Evolutionary conservation across 2,888 invertebrate genomes (phyloP).

Genomic region (Drosophila macrospina): DNA sequence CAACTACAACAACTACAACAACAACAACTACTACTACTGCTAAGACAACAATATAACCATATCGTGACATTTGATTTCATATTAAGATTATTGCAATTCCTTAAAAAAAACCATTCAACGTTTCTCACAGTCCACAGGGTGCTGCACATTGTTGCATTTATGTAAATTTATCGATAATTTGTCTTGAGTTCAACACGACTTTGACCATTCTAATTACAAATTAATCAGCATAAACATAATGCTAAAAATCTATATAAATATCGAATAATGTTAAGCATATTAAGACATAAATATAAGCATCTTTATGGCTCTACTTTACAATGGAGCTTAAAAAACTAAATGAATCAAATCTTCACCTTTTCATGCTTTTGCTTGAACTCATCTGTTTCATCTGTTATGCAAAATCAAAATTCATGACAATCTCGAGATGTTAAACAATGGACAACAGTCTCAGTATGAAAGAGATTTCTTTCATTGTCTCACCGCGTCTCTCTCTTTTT

Average conservation of each 20-base stretch:
- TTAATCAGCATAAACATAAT: slow-evolving; percentile 1
- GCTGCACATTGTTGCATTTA: slow-evolving; percentile 21
- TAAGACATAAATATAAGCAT: too few species aligned
- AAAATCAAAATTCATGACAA: slow-evolving; percentile 42
- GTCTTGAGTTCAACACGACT: slow-evolving; percentile 34
- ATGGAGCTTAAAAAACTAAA: not conserved
- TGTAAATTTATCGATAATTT: slow-evolving; percentile 62
- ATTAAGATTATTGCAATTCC: slow-evolving; percentile 60
- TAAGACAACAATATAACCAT: slow-evolving; percentile 54
- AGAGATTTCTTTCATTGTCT: slow-evolving; percentile 21
- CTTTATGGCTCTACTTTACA: too few species aligned
- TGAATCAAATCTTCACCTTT: not conserved
- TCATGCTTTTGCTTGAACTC: not conserved
- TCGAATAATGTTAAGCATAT: too few species aligned
- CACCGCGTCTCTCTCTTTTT: not conserved
- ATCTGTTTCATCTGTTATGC: slow-evolving; percentile 12
- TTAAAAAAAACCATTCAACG: not conserved
- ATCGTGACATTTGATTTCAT: slow-evolving; percentile 80
- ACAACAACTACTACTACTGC: slow-evolving; percentile 28
- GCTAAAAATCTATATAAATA: too few species aligned
- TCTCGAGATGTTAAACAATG: slow-evolving; percentile 18
- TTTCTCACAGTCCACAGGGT: slow-evolving; percentile 21
- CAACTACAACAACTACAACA: slow-evolving; percentile 7
- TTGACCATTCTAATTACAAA: slow-evolving; percentile 15
- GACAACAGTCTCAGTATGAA: slow-evolving; percentile 35